phyloP scores from a whole-genome alignment of 2,888 invertebrate genomes.

The Rhamphomyia laevipes region DNA sequence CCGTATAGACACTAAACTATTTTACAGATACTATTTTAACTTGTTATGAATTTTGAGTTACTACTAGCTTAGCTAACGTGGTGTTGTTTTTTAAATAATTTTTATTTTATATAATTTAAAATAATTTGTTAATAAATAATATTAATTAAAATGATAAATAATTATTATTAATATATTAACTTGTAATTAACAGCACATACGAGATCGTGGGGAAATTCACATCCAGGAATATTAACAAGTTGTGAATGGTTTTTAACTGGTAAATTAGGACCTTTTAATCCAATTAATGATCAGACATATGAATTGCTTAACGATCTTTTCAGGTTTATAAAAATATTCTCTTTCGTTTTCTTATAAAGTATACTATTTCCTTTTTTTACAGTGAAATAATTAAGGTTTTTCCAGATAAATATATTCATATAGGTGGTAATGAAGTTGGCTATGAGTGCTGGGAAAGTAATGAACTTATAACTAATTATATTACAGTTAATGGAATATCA shows the following conservation, averaged over 20 bases:
- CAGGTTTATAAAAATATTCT: slow-evolving; percentile 38
- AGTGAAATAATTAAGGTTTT: slow-evolving; percentile 50
- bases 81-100: too few relatives aligned
- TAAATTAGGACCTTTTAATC: slow-evolving; percentile 69
- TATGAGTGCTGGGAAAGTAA: slow-evolving; percentile 69
- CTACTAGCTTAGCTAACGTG: too few relatives aligned
- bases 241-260: slow-evolving; percentile 49
- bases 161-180: neutral
- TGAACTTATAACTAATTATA: slow-evolving; percentile 49
- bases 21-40: too few relatives aligned
- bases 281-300: slow-evolving; percentile 52
- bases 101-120: too few relatives aligned
- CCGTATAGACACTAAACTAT: too few relatives aligned
- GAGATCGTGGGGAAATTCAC: slow-evolving; percentile 71
- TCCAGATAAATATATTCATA: slow-evolving; percentile 71
- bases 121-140: too few relatives aligned
- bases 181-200: slow-evolving; percentile 54
- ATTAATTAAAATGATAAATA: too few relatives aligned
- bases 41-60: too few relatives aligned
- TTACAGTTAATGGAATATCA: slow-evolving; percentile 42
- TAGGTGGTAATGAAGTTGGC: slow-evolving; percentile 87
- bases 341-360: slow-evolving; percentile 11
- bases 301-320: slow-evolving; percentile 55
- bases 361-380: slow-evolving; percentile 6
- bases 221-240: slow-evolving; percentile 58